Evolutionary conservation across 2,888 invertebrate genomes (phyloP).

Genomic region (Glaucopsyche alexis): DNA sequence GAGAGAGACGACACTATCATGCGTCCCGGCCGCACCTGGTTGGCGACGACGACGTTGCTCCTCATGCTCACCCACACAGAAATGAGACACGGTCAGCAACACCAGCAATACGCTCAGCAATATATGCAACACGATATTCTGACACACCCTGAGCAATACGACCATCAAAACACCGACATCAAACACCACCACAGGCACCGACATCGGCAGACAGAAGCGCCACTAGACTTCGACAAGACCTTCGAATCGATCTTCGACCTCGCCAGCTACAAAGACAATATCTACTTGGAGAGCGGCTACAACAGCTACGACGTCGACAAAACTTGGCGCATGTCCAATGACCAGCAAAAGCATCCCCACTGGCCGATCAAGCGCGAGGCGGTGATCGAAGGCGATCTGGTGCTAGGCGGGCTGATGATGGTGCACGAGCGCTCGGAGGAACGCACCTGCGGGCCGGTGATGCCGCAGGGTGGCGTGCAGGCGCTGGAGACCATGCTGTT

Average conservation of each 20-base stretch:
- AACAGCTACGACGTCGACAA: slow-evolving; percentile 41
- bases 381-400: slow-evolving; percentile 89
- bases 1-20: slow-evolving; percentile 58
- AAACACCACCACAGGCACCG: slow-evolving; percentile 64
- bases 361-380: slow-evolving; percentile 91
- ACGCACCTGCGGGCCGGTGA: slow-evolving; percentile 87
- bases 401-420: slow-evolving; percentile 95
- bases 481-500: slow-evolving; percentile 94
- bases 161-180: slow-evolving; percentile 33
- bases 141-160: slow-evolving; percentile 29
- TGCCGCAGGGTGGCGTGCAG: slow-evolving; percentile 93
- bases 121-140: background rate
- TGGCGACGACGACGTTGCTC: slow-evolving; percentile 59
- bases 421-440: slow-evolving; percentile 52
- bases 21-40: slow-evolving; percentile 62
- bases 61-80: slow-evolving; percentile 55
- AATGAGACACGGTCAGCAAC: slow-evolving; percentile 53
- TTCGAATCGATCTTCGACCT: slow-evolving; percentile 46
- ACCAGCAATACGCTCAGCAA: background rate
- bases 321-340: slow-evolving; percentile 56
- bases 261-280: slow-evolving; percentile 47
- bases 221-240: slow-evolving; percentile 45
- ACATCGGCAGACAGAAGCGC: slow-evolving; percentile 54
- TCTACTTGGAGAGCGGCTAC: slow-evolving; percentile 51
- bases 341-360: slow-evolving; percentile 53